Conservation (phyloP, 2,888 invertebrate species). For the Zonitis immaculata region DNA sequence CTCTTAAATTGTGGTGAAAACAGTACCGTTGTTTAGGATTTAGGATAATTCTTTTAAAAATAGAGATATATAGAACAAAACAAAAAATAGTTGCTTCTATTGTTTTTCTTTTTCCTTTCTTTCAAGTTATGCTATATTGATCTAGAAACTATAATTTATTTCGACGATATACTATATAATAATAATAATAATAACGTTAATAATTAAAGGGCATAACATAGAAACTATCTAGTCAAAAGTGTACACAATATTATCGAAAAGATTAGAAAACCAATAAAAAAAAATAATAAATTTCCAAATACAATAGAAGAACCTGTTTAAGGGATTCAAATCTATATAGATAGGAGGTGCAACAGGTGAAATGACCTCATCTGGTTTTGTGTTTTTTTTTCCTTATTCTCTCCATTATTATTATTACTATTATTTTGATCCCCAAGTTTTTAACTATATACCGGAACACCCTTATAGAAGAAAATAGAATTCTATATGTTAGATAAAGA, state of each 20-base stretch:
- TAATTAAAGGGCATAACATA: constrained; percentile 20
- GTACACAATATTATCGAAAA: constrained; percentile 7
- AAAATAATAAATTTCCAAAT: constrained; percentile 19
- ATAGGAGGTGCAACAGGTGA: constrained; percentile 6
- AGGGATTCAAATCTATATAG: constrained; percentile 2
- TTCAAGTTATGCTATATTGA: not conserved
- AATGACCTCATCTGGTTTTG: constrained; percentile 1
- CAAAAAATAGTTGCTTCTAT: too few relatives aligned
- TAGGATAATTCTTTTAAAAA: too few relatives aligned
- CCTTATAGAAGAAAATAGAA: constrained; percentile 6
- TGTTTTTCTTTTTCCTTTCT: not conserved
- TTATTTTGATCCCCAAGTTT: not conserved
- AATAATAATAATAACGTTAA: constrained; percentile 3
- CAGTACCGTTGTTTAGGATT: too few relatives aligned
- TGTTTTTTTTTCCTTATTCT: not conserved
- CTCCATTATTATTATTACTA: too few relatives aligned
- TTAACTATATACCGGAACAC: constrained; percentile 1
- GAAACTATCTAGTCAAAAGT: constrained; percentile 17
- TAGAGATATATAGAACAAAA: too few relatives aligned
- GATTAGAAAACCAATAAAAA: constrained; percentile 13
- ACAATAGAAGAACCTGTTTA: constrained; percentile 23
- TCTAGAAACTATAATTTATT: not conserved
- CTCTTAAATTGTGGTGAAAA: too few relatives aligned
- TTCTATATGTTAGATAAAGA: constrained; percentile 2
- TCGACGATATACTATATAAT: not conserved